phyloP scores from a whole-genome alignment of 2,888 invertebrate species.

The Tetropium fuscum region DNA sequence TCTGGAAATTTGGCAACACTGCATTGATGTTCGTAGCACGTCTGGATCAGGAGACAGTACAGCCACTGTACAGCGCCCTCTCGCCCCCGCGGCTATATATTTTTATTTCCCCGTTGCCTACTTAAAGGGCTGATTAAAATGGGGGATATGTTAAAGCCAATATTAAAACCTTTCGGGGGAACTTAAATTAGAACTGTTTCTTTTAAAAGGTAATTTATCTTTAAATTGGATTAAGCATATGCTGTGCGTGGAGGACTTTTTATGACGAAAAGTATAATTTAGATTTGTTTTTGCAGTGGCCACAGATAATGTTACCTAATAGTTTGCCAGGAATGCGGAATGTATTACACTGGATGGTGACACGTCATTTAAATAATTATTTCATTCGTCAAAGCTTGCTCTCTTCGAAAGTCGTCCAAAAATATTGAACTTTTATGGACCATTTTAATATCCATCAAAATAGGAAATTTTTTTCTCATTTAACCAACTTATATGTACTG shows the following conservation, averaged over 20 bases:
- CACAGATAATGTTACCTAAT: too few relatives aligned
- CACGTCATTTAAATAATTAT: too few relatives aligned
- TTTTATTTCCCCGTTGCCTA: constrained; percentile 67
- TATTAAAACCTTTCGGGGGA: constrained; percentile 54
- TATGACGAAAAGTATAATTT: background rate
- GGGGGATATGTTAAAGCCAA: constrained; percentile 64
- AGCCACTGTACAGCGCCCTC: constrained; percentile 27
- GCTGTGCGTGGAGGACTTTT: constrained; percentile 28
- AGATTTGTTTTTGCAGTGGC: too few relatives aligned
- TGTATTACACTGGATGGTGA: too few relatives aligned
- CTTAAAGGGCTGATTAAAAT: constrained; percentile 67
- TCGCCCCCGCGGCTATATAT: constrained; percentile 61
- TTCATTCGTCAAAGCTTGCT: too few relatives aligned
- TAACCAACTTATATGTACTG: too few relatives aligned
- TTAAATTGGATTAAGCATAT: constrained; percentile 48
- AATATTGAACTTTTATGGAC: too few relatives aligned
- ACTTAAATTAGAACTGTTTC: constrained; percentile 33
- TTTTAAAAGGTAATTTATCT: constrained; percentile 48
- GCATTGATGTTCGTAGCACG: constrained; percentile 26
- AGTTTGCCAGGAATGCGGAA: too few relatives aligned
- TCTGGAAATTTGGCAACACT: constrained; percentile 14
- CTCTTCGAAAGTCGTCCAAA: too few relatives aligned
- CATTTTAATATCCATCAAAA: too few relatives aligned
- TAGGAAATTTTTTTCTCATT: too few relatives aligned
- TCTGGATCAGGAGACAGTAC: constrained; percentile 25